These are phyloP conservation scores for Plecotus auritus DNA, from an alignment of 2,113 vertebrate species.

Conservation along the genomic window DNA sequence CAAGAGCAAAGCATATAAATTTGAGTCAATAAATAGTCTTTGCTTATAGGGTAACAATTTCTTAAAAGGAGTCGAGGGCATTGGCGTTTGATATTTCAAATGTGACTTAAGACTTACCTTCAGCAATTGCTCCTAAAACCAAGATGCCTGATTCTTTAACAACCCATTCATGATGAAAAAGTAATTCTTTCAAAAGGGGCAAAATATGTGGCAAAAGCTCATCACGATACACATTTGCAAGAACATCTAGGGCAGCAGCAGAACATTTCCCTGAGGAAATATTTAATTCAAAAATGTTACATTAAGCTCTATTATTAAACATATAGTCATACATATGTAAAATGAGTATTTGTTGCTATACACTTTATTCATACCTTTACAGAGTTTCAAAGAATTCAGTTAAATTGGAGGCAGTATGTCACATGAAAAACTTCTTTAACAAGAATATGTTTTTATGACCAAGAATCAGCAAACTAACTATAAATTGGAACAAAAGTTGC, in stretches of 20 bases:
- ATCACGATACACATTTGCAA: conserved; percentile 97
- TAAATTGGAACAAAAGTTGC: neutral
- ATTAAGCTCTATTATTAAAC: neutral
- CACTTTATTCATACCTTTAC: neutral
- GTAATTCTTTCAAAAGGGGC: conserved; percentile 94
- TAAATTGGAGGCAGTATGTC: neutral
- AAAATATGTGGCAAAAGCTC: conserved; percentile 94
- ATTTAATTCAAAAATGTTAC: conserved; percentile 19
- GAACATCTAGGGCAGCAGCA: conserved; percentile 93
- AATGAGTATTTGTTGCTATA: neutral
- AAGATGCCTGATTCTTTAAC: conserved; percentile 98
- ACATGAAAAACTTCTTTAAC: neutral
- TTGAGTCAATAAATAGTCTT: neutral
- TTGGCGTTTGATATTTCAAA: neutral
- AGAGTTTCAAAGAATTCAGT: neutral
- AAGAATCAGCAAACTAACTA: neutral
- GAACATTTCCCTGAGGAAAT: conserved; percentile 92
- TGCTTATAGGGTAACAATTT: neutral
- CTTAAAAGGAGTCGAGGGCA: neutral
- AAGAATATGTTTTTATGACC: neutral
- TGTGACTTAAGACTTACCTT: conserved; percentile 83
- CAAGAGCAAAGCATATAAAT: neutral
- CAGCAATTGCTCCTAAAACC: conserved; percentile 96
- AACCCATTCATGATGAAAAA: conserved; percentile 96
- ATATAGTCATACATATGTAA: neutral